Percentiles rank a stretch among this genome's conserved stretches.
These are phyloP conservation scores for Anabas testudineus DNA, from an alignment of 2,797 vertebrate species.

Conservation along the genomic window DNA sequence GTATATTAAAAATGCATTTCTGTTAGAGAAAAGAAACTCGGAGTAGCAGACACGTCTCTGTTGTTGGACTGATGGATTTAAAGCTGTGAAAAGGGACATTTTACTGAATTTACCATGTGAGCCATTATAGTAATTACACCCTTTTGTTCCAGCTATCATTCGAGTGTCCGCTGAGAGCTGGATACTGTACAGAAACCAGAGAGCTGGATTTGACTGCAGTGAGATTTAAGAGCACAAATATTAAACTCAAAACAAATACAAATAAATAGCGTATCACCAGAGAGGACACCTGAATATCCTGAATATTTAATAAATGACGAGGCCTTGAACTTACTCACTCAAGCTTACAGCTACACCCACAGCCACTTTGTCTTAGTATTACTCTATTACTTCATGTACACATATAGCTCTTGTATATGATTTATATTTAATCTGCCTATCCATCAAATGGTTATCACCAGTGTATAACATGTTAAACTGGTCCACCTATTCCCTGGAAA, in stretches of 20 bases:
- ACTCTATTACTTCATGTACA: too few relatives aligned
- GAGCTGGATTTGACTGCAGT: neutral
- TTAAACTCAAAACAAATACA: neutral
- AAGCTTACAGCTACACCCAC: too few relatives aligned
- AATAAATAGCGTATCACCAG: neutral
- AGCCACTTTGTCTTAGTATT: too few relatives aligned
- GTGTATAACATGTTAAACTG: too few relatives aligned
- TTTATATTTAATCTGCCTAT: too few relatives aligned
- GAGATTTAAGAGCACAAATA: constrained; percentile 5
- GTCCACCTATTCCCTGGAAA: too few relatives aligned
- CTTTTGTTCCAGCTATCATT: constrained; percentile 29
- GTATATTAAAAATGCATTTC: constrained; percentile 1
- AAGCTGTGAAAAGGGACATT: constrained; percentile 21
- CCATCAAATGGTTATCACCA: too few relatives aligned
- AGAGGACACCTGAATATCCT: neutral
- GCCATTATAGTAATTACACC: constrained; percentile 22
- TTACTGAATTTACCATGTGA: constrained; percentile 21
- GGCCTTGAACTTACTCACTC: neutral
- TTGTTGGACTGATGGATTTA: constrained; percentile 9
- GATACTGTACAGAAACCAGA: neutral
- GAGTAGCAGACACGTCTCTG: neutral
- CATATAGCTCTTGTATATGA: too few relatives aligned
- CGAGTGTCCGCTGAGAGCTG: constrained; percentile 14
- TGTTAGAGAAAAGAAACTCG: neutral
- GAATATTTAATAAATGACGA: neutral